Evolutionary conservation across 2,888 invertebrate species (phyloP).

Genomic region (Drosophila nr. perissopoda): DNA sequence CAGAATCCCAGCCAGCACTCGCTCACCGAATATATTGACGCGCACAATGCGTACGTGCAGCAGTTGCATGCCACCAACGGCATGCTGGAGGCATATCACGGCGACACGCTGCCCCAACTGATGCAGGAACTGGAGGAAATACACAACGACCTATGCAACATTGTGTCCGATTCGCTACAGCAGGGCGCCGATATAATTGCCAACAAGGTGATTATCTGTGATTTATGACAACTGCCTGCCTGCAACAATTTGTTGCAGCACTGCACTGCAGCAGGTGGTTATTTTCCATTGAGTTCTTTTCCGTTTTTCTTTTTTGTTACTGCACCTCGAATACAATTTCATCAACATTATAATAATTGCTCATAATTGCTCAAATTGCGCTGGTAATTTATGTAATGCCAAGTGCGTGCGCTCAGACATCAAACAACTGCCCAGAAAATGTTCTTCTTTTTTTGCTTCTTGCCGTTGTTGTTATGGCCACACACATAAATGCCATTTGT

Average conservation of each 20-base stretch:
- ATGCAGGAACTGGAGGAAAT: constrained; percentile 97
- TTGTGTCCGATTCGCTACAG: constrained; percentile 94
- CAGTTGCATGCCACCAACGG: constrained; percentile 97
- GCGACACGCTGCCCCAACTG: constrained; percentile 93
- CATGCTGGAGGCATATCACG: constrained; percentile 95
- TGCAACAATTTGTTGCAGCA: constrained; percentile 59
- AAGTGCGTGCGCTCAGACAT: constrained; percentile 46
- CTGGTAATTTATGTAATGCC: constrained; percentile 66
- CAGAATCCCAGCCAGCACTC: constrained; percentile 89
- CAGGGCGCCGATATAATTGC: constrained; percentile 94
- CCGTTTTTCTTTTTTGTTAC: not conserved
- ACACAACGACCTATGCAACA: constrained; percentile 94
- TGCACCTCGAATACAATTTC: constrained; percentile 25
- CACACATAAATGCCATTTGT: constrained; percentile 1
- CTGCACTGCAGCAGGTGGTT: constrained; percentile 40
- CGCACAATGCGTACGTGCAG: constrained; percentile 97
- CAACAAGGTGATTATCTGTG: constrained; percentile 88
- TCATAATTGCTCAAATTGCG: constrained; percentile 63
- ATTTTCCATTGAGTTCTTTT: constrained; percentile 5
- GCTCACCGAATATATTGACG: constrained; percentile 92
- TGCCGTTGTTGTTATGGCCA: not conserved
- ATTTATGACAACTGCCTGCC: constrained; percentile 57
- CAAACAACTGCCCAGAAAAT: constrained; percentile 32
- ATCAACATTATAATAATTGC: constrained; percentile 74
- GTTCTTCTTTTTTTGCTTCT: not conserved